Evolutionary conservation across 1,140 invertebrate genomes (phyloP).

Genomic region (Leptinotarsa texana): DNA sequence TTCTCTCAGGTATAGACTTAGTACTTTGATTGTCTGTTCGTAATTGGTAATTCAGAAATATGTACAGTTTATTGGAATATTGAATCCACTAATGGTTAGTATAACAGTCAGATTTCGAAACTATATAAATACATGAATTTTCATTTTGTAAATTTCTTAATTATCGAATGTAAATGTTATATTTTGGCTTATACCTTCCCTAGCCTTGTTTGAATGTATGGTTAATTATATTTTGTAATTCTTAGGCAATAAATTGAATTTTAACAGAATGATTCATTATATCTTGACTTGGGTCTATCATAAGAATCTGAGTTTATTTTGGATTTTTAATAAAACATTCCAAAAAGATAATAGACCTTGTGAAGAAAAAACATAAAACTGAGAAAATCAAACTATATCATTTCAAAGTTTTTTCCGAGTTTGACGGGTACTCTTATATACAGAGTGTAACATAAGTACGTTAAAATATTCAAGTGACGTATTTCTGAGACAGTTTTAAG

Average conservation of each 20-base stretch:
- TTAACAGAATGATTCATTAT: neutral
- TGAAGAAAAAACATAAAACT: too few species aligned
- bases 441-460: too few species aligned
- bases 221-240: neutral
- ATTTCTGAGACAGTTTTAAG: too few species aligned
- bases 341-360: too few species aligned
- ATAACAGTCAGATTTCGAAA: neutral
- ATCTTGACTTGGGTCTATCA: too few species aligned
- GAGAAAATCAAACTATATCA: too few species aligned
- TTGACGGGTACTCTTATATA: too few species aligned
- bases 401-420: too few species aligned
- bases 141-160: neutral
- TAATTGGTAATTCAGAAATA: neutral
- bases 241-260: constrained; percentile 3
- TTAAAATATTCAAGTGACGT: too few species aligned
- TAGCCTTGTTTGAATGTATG: neutral
- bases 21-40: neutral
- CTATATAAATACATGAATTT: neutral
- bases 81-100: neutral
- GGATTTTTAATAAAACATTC: too few species aligned
- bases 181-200: neutral
- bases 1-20: constrained; percentile 8
- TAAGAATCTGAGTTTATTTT: too few species aligned
- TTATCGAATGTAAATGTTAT: neutral
- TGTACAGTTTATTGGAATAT: neutral